Conservation (phyloP, 2,113 vertebrate species). For the Macquaria australasica region DNA sequence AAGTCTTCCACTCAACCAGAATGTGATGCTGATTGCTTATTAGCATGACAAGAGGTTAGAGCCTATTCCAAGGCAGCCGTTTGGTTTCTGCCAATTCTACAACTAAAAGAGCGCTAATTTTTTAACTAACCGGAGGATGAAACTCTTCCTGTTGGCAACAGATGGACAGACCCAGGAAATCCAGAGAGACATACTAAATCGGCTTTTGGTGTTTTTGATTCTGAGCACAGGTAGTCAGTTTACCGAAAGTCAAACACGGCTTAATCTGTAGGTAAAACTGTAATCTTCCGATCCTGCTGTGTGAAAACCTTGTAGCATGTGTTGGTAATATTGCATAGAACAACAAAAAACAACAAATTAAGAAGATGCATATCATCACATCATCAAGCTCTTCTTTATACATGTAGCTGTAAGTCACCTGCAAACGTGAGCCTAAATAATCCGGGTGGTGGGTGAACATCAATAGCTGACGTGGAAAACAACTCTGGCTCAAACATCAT, state of each 20-base stretch:
- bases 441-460: slow-evolving; percentile 31
- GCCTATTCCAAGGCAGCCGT: slow-evolving; percentile 52
- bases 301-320: background rate
- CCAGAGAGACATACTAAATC: slow-evolving; percentile 20
- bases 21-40: slow-evolving; percentile 78
- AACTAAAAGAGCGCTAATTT: slow-evolving; percentile 30
- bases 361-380: background rate
- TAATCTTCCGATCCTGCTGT: slow-evolving; percentile 7
- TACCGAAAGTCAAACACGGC: background rate
- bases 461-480: slow-evolving; percentile 10
- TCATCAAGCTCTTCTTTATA: background rate
- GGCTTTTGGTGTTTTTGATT: slow-evolving; percentile 5
- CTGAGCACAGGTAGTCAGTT: background rate
- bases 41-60: slow-evolving; percentile 70
- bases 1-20: slow-evolving; percentile 69
- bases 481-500: slow-evolving; percentile 38
- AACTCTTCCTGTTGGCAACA: slow-evolving; percentile 41
- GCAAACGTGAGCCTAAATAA: slow-evolving; percentile 12
- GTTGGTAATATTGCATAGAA: background rate
- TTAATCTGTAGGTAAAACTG: slow-evolving; percentile 7
- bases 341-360: background rate
- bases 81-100: slow-evolving; percentile 61
- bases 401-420: background rate
- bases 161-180: slow-evolving; percentile 46
- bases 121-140: slow-evolving; percentile 38